phyloP scores from a whole-genome alignment of 1,140 invertebrate species.

The Diploscapter pachys region DNA sequence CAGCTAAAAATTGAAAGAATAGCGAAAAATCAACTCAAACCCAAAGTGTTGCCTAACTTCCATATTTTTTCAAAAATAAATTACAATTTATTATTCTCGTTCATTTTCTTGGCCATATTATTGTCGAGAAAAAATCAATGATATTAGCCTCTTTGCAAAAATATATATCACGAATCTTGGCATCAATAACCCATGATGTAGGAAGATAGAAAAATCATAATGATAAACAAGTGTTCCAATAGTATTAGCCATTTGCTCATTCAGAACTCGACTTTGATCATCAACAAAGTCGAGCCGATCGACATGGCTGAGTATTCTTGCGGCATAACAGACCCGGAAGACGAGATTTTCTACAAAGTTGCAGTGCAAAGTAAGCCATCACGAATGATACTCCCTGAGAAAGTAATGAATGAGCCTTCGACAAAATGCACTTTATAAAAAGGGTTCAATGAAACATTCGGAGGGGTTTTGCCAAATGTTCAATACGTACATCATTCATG shows the following conservation, averaged over 20 bases:
- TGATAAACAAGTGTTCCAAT: neutral
- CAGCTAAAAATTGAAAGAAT: slow-evolving; percentile 9
- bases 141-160: no score
- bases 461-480: slow-evolving; percentile 3
- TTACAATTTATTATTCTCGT: neutral
- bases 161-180: neutral
- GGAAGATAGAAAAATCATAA: neutral
- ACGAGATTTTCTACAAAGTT: slow-evolving; percentile 14
- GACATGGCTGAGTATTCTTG: slow-evolving; percentile 25
- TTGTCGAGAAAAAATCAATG: no score
- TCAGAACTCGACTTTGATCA: slow-evolving; percentile 12
- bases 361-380: slow-evolving; percentile 20
- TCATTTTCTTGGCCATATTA: no score
- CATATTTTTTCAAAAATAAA: slow-evolving; percentile 7
- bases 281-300: slow-evolving; percentile 24
- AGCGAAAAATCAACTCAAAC: neutral
- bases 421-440: slow-evolving; percentile 6
- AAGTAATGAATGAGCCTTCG: neutral
- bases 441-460: neutral
- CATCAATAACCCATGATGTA: neutral
- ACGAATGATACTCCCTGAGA: neutral
- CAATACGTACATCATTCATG: neutral
- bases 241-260: neutral
- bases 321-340: slow-evolving; percentile 17
- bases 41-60: neutral